Percentiles rank a stretch among this genome's conserved stretches.
phyloP scores from a whole-genome alignment of 2,888 invertebrate genomes.

The Dicranocentrus wangi region DNA sequence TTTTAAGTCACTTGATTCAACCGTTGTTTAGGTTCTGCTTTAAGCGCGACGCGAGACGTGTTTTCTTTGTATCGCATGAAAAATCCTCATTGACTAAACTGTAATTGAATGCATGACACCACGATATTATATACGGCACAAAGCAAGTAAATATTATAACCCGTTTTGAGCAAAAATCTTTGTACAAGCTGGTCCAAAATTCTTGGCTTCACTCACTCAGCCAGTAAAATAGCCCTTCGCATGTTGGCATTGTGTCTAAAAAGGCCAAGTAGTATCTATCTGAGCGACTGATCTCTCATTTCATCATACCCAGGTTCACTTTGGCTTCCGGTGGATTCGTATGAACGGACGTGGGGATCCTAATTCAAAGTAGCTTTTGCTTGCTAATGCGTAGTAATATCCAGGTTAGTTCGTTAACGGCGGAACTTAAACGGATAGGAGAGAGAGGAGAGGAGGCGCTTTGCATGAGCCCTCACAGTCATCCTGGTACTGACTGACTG shows the following conservation, averaged over 20 bases:
- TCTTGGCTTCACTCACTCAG: too few relatives aligned
- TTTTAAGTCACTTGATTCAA: constrained; percentile 10
- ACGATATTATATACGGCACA: too few relatives aligned
- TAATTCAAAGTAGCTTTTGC: not conserved
- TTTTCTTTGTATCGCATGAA: too few relatives aligned
- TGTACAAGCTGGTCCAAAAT: too few relatives aligned
- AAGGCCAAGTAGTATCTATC: too few relatives aligned
- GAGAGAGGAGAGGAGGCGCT: not conserved
- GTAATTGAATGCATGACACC: too few relatives aligned
- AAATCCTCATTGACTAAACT: too few relatives aligned
- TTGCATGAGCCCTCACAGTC: constrained; percentile 11
- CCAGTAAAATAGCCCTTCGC: too few relatives aligned
- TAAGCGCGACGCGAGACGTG: too few relatives aligned
- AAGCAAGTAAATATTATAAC: too few relatives aligned
- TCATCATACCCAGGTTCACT: constrained; percentile 34
- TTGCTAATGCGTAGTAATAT: constrained; percentile 3
- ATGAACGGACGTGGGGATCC: constrained; percentile 53
- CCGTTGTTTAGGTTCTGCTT: not conserved
- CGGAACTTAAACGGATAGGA: not conserved
- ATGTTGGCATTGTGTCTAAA: not conserved
- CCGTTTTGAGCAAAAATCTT: too few relatives aligned
- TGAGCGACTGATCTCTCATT: constrained; percentile 38
- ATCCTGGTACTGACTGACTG: too few relatives aligned
- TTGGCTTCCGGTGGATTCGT: constrained; percentile 47
- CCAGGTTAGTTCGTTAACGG: constrained; percentile 29